A percentile compares a stretch with the other conserved stretches of the same genome.
Conservation (phyloP, 2,797 vertebrate species). For the Notolepis coatsorum region DNA sequence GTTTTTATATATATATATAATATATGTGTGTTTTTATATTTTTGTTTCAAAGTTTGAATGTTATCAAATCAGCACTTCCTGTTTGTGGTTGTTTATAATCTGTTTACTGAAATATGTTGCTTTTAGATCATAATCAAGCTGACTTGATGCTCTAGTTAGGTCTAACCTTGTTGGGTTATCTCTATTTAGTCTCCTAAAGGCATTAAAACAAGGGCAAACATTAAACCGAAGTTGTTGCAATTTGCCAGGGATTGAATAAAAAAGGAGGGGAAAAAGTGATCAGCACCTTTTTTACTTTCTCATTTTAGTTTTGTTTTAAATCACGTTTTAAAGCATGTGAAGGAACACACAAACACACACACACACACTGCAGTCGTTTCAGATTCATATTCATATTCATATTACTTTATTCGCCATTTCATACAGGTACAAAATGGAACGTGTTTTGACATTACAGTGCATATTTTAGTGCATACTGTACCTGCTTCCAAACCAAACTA, state of each 20-base stretch:
- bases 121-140: slow-evolving; percentile 13
- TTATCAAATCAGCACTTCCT: slow-evolving; percentile 34
- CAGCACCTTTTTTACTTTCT: no score
- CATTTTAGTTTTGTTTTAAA: no score
- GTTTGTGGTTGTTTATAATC: neutral
- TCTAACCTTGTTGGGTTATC: slow-evolving; percentile 9
- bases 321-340: no score
- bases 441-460: no score
- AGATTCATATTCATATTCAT: no score
- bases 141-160: slow-evolving; percentile 19
- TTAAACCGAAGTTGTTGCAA: slow-evolving; percentile 21
- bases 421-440: no score
- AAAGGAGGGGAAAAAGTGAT: neutral
- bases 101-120: slow-evolving; percentile 14
- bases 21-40: slow-evolving; percentile 33
- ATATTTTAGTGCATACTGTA: no score
- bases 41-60: slow-evolving; percentile 26
- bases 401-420: no score
- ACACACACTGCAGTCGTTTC: no score
- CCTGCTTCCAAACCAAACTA: no score
- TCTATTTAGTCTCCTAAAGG: slow-evolving; percentile 9
- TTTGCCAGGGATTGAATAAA: slow-evolving; percentile 19
- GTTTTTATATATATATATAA: no score
- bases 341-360: no score
- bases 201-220: slow-evolving; percentile 22